Evolutionary conservation across 2,797 vertebrate genomes (phyloP), one percentile per base, ranked within the genome.

Genomic region (Muscicapa striata): DNA sequence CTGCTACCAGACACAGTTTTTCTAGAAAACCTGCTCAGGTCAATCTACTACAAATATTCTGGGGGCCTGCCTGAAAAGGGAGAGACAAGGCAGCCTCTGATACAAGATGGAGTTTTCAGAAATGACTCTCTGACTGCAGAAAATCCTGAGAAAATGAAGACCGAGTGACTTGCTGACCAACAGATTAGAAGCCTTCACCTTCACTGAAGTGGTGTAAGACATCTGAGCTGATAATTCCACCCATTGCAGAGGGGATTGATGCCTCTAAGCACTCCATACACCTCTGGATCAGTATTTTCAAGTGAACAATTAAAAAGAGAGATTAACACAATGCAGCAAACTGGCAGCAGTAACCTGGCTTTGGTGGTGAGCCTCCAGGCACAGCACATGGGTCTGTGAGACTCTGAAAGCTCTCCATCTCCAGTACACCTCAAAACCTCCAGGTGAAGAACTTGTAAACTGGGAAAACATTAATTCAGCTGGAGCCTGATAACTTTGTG

Each of bases 31-130:
- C 16, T 75, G 13, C 6, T 1, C 2, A 6, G 45, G 8, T 43
- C 54, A 63, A 5, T 20, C 7, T 45, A 11, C 13, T 48, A 15
- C n/a, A 0, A 0, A 3, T 10, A 23, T 4, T 22, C 6, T 6
- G 4, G 32, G 10, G 49, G 3, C 4, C 27, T 69, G 16, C 4
- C 30, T 41, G 32, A 4, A 38, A 15, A 57, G 9, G 7, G 48
- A 36, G 43, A 49, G 14, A 36, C 0, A 0, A 68, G 36, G 24
- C 40, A 78, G 22, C 27, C 30, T 41, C 49, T 79, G 48, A 17
- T 23, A 58, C 46, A 48, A 66, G 48, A 40, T 30, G 7, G 3
- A 15, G 2, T 29, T 92, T 73, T 55, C 48, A 49, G 17, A 83
- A 81, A 64, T n/a, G 0, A 27, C 27, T 36, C 19, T 52, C 36